These are phyloP conservation scores for Trichomalopsis sarcophagae DNA, from an alignment of 1,140 invertebrate species.

Conservation along the genomic window DNA sequence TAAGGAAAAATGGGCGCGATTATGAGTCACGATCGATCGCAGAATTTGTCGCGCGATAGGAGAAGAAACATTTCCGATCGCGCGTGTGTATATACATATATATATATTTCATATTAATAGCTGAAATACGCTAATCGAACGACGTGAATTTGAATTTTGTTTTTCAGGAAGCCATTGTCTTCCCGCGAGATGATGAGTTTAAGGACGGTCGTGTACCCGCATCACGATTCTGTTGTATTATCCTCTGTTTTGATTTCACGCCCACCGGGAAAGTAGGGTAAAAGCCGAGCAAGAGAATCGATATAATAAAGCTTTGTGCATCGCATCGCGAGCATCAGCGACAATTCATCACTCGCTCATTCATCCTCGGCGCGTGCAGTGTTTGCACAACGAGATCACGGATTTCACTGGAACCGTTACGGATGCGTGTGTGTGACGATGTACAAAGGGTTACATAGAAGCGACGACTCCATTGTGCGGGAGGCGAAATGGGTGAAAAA, in stretches of 20 bases:
- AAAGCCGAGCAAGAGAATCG: neutral
- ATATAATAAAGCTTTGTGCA: neutral
- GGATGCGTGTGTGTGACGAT: neutral
- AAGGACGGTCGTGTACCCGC: neutral
- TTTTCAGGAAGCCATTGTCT: neutral
- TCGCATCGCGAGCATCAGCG: neutral
- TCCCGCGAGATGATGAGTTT: neutral
- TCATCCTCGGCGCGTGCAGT: neutral
- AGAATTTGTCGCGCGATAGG: neutral
- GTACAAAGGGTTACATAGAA: slow-evolving; percentile 7
- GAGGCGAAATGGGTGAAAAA: neutral
- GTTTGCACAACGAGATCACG: neutral
- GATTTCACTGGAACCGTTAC: neutral
- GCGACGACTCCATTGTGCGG: neutral
- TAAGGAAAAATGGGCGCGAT: neutral
- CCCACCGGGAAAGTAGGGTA: neutral
- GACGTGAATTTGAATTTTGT: neutral
- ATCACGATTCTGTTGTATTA: too few relatives aligned
- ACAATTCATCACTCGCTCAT: neutral
- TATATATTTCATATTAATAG: neutral
- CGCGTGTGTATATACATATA: neutral
- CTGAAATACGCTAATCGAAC: neutral
- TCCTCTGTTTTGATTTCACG: neutral
- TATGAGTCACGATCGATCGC: neutral
- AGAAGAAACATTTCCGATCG: neutral